Evolutionary conservation across 2,797 vertebrate genomes (phyloP), one percentile per base, ranked within the genome.

Genomic region (Hirundo rustica): DNA sequence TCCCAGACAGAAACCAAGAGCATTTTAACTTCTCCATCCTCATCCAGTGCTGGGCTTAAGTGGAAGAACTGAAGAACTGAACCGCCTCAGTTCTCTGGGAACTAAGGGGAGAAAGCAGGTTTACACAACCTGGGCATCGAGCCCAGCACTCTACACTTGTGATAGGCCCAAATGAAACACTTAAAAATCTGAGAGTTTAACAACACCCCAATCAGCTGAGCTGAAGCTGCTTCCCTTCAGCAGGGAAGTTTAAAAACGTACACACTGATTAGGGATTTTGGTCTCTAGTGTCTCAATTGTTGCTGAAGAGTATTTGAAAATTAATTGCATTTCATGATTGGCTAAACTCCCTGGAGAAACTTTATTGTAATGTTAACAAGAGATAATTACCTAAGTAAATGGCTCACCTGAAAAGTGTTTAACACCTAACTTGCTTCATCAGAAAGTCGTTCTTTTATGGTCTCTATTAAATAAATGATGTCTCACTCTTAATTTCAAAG

Each of bases 291-390:
- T 7, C 27, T 87, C 92, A 95, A 76, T 87, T 96, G 93, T 85
- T 95, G 74, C 96, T 94, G 88, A 95, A 94, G 83, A 93, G 50
- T 76, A 80, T 93, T 91, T 92, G 93, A 96, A 95, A 96, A 97
- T 97, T 97, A 97, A 97, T 94, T 96, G 92, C 92, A 83, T 87
- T 92, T 94, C 93, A 95, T 76, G 95, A 96, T 86, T 96, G 93
- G 93, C 55, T 96, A 84, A 95, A 94, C 81, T 95, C 96, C 90
- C 95, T 30, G 77, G 92, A 95, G 96, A 96, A 95, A 94, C 94
- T 80, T 95, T 96, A 94, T 95, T 95, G 94, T 53, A 92, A 94
- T 95, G 93, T 92, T 95, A 96, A 96, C 62, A 34, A 91, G 79
- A 83, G 73, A 95, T 92, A 96, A 97, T 97, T 95, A 96, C 92